Base-by-base conservation (phyloP, 2,888 invertebrate species). In the Drosophila melanosoma region DNA sequence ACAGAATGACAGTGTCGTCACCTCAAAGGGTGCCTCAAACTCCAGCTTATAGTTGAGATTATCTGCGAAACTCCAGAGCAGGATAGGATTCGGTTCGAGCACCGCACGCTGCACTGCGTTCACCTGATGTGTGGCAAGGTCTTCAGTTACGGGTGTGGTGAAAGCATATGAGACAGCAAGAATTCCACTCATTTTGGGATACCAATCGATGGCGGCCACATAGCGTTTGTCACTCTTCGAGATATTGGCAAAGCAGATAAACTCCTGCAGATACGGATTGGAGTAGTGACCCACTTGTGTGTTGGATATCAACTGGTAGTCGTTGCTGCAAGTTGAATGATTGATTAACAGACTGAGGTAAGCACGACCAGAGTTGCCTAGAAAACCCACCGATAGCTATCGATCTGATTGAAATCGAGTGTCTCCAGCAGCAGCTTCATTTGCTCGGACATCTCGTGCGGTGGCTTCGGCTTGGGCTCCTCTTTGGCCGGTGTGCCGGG, bases 11-110 rank as follows among this genome's bases (percentile, higher is more conserved):
- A 97, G 91, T 0, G 94, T 92, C 38, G 95, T 95, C 0, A 96
- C 95, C 92, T 96, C 96, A 48, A 96, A 94, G 0, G 95, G 94
- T 5, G 95, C 94, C 90, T 96, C 95, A 61, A 97, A 94, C 81
- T 95, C 94, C 49, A 97, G 92, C 93, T 96, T 96, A 26, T 96
- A 96, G 33, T 94, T 93, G 3, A 97, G 92, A 63, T 95, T 95
- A 81, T 97, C 96, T 35, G 94, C 94, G 74, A 96, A 96, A 78
- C 96, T 96, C 97, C 97, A 97, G 78, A 97, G 94, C 71, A 96
- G 93, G 1, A 96, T 95, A 0, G 95, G 95, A 91, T 96, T 96
- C 3, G 94, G 91, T 5, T 95, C 95, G 62, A 95, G 94, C 0
- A 95, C 94, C 1, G 95, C 94, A 82, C 94, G 93, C 89, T 94